phyloP scores from a whole-genome alignment of 2,797 vertebrate species.

The Mormyrops attenuatus region DNA sequence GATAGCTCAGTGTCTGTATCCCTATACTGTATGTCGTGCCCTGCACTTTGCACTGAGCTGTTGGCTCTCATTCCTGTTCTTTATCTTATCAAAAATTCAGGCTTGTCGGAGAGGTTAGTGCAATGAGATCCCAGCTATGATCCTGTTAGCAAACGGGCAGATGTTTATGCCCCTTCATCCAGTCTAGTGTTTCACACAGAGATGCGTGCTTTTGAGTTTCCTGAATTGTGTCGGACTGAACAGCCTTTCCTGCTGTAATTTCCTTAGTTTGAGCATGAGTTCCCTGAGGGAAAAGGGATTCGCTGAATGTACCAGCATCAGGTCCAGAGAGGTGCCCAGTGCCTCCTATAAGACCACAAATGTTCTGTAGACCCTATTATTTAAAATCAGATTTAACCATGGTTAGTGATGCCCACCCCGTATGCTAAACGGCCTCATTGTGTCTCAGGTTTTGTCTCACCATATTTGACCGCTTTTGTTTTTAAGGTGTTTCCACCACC shows the following conservation, averaged over 20 bases:
- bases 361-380: not conserved
- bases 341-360: not conserved
- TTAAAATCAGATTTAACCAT: not conserved
- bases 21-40: not conserved
- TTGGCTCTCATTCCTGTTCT: not conserved
- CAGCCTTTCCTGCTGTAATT: not conserved
- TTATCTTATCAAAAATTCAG: not conserved
- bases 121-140: not conserved
- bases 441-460: not conserved
- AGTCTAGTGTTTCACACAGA: not conserved
- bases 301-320: not conserved
- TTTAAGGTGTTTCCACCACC: not conserved
- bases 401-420: not conserved
- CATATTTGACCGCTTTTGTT: not conserved
- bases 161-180: not conserved
- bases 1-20: not conserved
- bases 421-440: not conserved
- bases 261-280: not conserved
- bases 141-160: not conserved
- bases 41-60: conserved; percentile 1
- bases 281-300: not conserved
- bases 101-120: not conserved
- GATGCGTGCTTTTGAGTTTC: not conserved
- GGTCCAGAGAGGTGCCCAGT: not conserved
- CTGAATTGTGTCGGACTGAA: not conserved